Base-by-base conservation (phyloP, 2,113 vertebrate species). In the Chrysemys picta region DNA sequence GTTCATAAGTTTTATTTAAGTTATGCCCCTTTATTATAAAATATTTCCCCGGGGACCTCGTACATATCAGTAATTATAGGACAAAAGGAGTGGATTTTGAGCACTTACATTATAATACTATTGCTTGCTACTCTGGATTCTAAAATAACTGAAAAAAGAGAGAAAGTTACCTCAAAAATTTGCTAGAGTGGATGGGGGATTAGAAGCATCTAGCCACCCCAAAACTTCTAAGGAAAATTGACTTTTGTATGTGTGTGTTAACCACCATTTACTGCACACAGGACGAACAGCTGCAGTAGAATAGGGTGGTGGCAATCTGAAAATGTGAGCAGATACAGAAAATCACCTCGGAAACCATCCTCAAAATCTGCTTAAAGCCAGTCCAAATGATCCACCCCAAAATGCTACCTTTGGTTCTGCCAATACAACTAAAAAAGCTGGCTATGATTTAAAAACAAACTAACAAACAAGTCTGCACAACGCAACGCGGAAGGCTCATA, bases 111-210 rank as follows among this genome's bases (percentile, higher is more conserved):
- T 76, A 56, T 10, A 4, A 85, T 79, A 49, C 9, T 53, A 49
- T 16, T 85, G 25, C 47, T 86, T 80, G 25, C 42, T 93, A 42
- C 22, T 69, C n/a, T n/a, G 69, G 89, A 95, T 87, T 21, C 3
- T 50, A 85, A 45, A 10, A 78, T 53, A 1, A 83, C 1, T n/a
- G 29, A 6, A 82, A 31, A 89, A 25, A 16, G 22, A 27, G 9
- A 87, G 75, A 92, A 90, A 90, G 29, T 29, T 80, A 2, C 8
- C 7, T 8, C 45, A 79, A 31, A 50, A 35, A 45, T 13, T 27
- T 25, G 53, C 78, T 0, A 38, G 19, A 29, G 4, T 42, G 16
- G 47, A 47, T 85, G 54, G 17, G 87, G 25, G 89, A 42, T 31
- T n/a, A 31, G 56, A 16, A 49, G 19, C 24, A 35, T 65, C 62